Percentiles rank a stretch among this genome's conserved stretches.
Conservation (phyloP, 2,888 invertebrate genomes). For the Chrysina gloriosa region DNA sequence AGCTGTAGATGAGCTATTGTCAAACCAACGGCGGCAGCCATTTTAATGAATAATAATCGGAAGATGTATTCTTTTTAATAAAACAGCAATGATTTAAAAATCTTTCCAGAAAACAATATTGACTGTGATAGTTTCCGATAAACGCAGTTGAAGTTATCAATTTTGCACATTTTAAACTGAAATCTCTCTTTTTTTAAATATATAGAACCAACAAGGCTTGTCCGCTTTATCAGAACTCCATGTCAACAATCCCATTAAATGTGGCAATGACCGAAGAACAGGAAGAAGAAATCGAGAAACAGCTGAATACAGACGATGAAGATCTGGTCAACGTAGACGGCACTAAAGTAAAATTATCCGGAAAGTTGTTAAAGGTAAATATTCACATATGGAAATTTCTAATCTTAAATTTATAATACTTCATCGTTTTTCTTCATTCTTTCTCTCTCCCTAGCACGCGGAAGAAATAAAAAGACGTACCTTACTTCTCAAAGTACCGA, state of each 20-base stretch:
- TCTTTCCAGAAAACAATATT: too few species aligned
- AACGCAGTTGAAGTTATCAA: too few species aligned
- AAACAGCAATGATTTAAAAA: too few species aligned
- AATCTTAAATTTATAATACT: too few species aligned
- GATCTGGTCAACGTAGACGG: slow-evolving; percentile 94
- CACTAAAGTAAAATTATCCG: slow-evolving; percentile 91
- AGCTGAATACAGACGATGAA: slow-evolving; percentile 82
- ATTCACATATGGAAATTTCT: neutral
- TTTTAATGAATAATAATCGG: too few species aligned
- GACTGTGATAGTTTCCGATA: too few species aligned
- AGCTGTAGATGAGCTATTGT: too few species aligned
- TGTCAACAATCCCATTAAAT: slow-evolving; percentile 72
- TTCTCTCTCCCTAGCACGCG: slow-evolving; percentile 73
- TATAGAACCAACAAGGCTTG: slow-evolving; percentile 98
- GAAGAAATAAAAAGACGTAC: slow-evolving; percentile 87
- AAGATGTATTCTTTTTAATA: too few species aligned
- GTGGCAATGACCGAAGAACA: slow-evolving; percentile 84
- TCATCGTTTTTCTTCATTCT: neutral
- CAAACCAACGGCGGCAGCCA: too few species aligned
- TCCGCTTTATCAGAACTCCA: slow-evolving; percentile 86
- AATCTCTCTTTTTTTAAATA: slow-evolving; percentile 28
- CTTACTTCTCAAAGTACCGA: slow-evolving; percentile 81
- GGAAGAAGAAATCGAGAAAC: slow-evolving; percentile 83
- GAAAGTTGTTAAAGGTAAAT: slow-evolving; percentile 83
- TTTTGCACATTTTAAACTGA: too few species aligned